Percentiles rank a stretch among this genome's conserved stretches.
phyloP scores from a whole-genome alignment of 2,888 invertebrate genomes.

The Nemotelus nigrinus region DNA sequence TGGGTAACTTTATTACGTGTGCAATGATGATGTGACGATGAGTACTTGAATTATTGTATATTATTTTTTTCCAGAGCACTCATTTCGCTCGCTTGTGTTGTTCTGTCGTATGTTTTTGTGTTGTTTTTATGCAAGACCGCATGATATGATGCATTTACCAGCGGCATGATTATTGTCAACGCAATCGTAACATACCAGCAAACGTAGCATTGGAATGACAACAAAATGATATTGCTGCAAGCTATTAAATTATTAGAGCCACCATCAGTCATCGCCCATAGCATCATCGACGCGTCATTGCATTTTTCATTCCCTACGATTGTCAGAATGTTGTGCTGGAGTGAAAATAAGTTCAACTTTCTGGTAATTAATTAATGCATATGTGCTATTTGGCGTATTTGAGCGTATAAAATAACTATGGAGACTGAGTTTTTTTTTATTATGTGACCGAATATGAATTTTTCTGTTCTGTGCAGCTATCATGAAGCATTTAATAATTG shows the following conservation, averaged over 20 bases:
- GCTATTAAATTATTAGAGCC: conserved; percentile 41
- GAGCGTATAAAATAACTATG: conserved; percentile 4
- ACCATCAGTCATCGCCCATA: background rate
- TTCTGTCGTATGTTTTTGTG: conserved; percentile 12
- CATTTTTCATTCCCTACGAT: conserved; percentile 30
- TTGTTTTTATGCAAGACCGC: conserved; percentile 12
- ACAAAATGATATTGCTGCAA: conserved; percentile 41
- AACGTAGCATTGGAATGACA: too few relatives aligned
- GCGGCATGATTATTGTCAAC: background rate
- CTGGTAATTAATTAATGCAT: conserved; percentile 43
- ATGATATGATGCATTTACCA: conserved; percentile 16
- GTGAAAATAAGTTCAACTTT: conserved; percentile 37
- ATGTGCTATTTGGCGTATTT: background rate
- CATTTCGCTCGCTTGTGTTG: too few relatives aligned
- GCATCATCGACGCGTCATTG: conserved; percentile 13
- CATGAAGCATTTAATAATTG: conserved; percentile 19
- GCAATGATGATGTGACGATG: conserved; percentile 44
- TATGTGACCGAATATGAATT: conserved; percentile 13
- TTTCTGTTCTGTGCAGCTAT: conserved; percentile 23
- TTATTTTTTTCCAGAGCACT: background rate
- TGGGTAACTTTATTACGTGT: conserved; percentile 49
- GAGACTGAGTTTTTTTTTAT: background rate
- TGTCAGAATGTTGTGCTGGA: conserved; percentile 21
- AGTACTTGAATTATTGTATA: conserved; percentile 32
- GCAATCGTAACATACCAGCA: too few relatives aligned